phyloP scores from a whole-genome alignment of 1,140 invertebrate species.

The Leucophenga varia region DNA sequence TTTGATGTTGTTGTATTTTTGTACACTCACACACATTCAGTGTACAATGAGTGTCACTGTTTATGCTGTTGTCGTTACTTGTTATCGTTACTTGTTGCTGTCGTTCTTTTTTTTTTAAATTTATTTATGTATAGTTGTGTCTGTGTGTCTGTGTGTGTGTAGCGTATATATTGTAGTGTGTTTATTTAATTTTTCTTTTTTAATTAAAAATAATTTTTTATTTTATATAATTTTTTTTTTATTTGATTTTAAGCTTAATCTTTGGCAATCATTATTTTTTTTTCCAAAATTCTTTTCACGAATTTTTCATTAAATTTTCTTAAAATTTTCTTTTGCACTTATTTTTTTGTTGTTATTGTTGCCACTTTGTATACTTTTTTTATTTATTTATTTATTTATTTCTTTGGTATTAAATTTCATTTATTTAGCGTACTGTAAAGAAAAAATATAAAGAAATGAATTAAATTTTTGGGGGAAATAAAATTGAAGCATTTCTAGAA shows the following conservation, averaged over 20 bases:
- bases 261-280: too few species aligned
- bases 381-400: conserved; percentile 12
- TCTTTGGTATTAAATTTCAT: conserved; percentile 31
- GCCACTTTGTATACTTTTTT: too few species aligned
- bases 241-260: too few species aligned
- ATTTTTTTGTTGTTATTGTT: conserved; percentile 4
- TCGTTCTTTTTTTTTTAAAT: conserved; percentile 15
- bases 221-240: too few species aligned
- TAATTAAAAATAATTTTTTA: conserved; percentile 3
- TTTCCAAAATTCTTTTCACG: too few species aligned
- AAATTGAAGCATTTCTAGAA: conserved; percentile 8
- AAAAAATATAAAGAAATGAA: too few species aligned
- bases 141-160: conserved; percentile 6
- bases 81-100: conserved; percentile 17
- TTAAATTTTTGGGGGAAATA: conserved; percentile 7
- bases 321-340: too few species aligned
- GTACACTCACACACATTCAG: conserved; percentile 24
- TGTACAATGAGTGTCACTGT: background rate
- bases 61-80: conserved; percentile 11
- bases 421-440: conserved; percentile 25
- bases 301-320: too few species aligned
- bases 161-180: conserved; percentile 1
- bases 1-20: conserved; percentile 2
- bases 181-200: conserved; percentile 23
- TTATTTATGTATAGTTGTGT: conserved; percentile 4